phyloP scores from a whole-genome alignment of 1,140 invertebrate species.

The Pissodes strobi region DNA sequence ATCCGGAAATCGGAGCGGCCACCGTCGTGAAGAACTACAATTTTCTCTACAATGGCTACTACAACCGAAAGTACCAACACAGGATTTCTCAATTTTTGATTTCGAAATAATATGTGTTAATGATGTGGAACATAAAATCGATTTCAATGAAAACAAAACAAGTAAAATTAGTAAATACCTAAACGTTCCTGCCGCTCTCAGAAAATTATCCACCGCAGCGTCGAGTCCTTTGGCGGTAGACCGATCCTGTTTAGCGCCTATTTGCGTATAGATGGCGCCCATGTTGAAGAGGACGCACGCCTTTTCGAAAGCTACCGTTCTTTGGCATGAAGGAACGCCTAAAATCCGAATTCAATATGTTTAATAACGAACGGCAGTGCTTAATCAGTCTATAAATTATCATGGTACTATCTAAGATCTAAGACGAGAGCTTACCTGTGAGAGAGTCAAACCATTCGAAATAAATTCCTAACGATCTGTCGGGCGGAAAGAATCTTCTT shows the following conservation, averaged over 20 bases:
- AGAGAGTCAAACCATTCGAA: conserved; percentile 93
- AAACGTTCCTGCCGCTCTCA: conserved; percentile 87
- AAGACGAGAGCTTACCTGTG: conserved; percentile 65
- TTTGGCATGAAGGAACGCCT: conserved; percentile 89
- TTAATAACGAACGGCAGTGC: no score
- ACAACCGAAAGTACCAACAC: no score
- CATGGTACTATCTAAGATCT: neutral
- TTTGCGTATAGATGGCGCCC: conserved; percentile 91
- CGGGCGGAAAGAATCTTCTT: conserved; percentile 90
- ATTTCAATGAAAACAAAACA: no score
- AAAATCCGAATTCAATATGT: no score
- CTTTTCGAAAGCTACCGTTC: conserved; percentile 94
- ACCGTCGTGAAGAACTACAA: no score
- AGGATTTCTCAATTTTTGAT: no score
- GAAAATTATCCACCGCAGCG: conserved; percentile 84
- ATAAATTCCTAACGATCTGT: conserved; percentile 85
- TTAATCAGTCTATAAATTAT: neutral
- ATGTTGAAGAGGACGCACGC: conserved; percentile 94
- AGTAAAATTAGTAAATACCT: conserved; percentile 64
- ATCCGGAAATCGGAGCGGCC: no score
- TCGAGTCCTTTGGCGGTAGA: conserved; percentile 74
- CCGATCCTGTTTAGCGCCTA: conserved; percentile 81
- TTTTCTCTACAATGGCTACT: no score
- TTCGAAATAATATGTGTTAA: no score
- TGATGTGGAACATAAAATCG: no score